A percentile compares a stretch with the other conserved stretches of the same genome.
Conservation (phyloP, 2,888 invertebrate species). For the Stenodera caucasica region DNA sequence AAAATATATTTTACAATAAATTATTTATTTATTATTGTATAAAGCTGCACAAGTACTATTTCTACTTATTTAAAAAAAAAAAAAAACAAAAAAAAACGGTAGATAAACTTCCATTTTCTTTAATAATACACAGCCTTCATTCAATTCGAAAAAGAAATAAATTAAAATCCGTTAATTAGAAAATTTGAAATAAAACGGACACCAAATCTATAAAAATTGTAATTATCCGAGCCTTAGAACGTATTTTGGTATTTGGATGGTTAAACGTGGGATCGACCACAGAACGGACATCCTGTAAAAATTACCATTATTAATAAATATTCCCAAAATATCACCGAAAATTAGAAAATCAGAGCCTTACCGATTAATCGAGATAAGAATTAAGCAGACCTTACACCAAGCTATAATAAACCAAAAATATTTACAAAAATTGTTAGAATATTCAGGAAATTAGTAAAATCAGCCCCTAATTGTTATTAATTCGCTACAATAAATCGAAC, state of each 20-base stretch:
- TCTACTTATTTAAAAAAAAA: too few species aligned
- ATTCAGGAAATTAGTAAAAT: background rate
- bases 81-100: too few species aligned
- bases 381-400: constrained; percentile 40
- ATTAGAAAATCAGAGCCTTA: constrained; percentile 11
- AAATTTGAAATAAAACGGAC: too few species aligned
- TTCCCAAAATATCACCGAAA: background rate
- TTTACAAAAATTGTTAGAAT: background rate
- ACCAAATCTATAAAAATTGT: constrained; percentile 10
- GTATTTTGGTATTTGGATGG: constrained; percentile 82
- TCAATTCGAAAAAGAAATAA: constrained; percentile 9
- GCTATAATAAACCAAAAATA: constrained; percentile 38
- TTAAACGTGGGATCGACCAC: constrained; percentile 82
- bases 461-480: background rate
- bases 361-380: constrained; percentile 17
- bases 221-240: constrained; percentile 76
- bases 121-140: constrained; percentile 29
- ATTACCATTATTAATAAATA: background rate
- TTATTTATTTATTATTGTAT: background rate
- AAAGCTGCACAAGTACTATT: constrained; percentile 3
- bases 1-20: background rate
- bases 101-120: constrained; percentile 21
- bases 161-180: constrained; percentile 6
- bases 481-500: background rate
- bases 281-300: constrained; percentile 75